These are phyloP conservation scores for Diphyllodes magnificus DNA, from an alignment of 2,113 vertebrate genomes.

Conservation along the genomic window DNA sequence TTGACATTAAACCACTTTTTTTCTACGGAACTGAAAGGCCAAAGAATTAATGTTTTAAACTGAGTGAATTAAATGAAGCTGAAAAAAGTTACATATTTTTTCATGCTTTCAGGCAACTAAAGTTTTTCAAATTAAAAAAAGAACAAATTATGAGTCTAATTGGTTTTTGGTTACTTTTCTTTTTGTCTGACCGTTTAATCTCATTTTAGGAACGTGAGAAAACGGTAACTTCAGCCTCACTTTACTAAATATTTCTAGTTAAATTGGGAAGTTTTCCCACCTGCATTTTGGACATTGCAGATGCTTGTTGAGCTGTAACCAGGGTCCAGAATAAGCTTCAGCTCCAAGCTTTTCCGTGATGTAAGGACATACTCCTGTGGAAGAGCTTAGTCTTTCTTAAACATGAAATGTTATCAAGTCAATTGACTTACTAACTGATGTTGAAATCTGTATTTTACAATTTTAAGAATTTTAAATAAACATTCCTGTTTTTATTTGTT, in stretches of 20 bases:
- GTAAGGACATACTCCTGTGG: not conserved
- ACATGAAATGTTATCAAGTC: not conserved
- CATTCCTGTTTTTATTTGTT: not conserved
- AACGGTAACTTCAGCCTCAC: not conserved
- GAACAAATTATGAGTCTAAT: not conserved
- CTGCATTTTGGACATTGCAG: not conserved
- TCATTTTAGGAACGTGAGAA: not conserved
- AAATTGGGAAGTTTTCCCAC: not conserved
- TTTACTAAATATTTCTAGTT: not conserved
- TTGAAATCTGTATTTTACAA: not conserved
- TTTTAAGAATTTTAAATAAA: conserved; percentile 1
- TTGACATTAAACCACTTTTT: not conserved
- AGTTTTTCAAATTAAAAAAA: not conserved
- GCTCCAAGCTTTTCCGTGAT: not conserved
- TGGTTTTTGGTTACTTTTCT: rapidly evolving
- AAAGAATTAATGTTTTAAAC: not conserved
- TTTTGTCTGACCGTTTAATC: not conserved
- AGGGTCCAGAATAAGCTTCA: not conserved
- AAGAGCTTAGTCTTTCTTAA: not conserved
- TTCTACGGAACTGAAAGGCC: not conserved
- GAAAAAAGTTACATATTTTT: not conserved
- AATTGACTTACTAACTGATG: not conserved
- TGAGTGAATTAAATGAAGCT: not conserved
- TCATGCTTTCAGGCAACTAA: not conserved
- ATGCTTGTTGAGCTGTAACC: not conserved